These are phyloP conservation scores for Coluber constrictor DNA, from an alignment of 2,797 vertebrate species.

Conservation along the genomic window DNA sequence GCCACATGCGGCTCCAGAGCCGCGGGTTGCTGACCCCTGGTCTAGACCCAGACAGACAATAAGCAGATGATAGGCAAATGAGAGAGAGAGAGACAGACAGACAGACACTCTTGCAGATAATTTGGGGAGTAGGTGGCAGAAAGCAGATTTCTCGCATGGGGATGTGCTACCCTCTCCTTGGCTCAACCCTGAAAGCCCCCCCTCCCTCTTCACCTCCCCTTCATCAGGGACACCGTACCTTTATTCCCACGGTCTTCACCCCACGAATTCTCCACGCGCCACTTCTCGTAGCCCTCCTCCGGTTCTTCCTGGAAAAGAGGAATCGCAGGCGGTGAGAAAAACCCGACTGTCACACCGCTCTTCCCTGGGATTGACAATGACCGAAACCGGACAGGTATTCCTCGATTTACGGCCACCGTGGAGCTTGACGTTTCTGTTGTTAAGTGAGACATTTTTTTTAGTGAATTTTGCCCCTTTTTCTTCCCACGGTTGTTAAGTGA, in stretches of 20 bases:
- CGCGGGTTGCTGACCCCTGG: too few relatives aligned
- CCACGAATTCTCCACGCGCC: constrained; percentile 99
- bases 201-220: not conserved
- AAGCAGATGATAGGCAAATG: too few relatives aligned
- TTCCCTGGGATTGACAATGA: not conserved
- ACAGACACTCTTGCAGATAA: too few relatives aligned
- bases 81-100: too few relatives aligned
- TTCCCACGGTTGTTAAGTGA: not conserved
- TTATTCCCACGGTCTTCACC: constrained; percentile 98
- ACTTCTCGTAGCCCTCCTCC: constrained; percentile 86
- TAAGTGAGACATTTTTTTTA: too few relatives aligned
- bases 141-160: too few relatives aligned
- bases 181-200: not conserved
- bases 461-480: not conserved
- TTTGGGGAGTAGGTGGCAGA: too few relatives aligned
- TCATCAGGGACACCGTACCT: constrained; percentile 72
- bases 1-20: too few relatives aligned
- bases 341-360: not conserved
- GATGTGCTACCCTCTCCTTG: not conserved
- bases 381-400: not conserved
- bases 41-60: too few relatives aligned
- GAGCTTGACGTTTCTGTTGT: too few relatives aligned
- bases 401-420: not conserved
- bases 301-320: constrained; percentile 74
- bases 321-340: not conserved